Percentiles rank a stretch among this genome's conserved stretches.
Evolutionary conservation across 2,888 invertebrate species (phyloP).

Genomic region (Scaptomyza caliginosa): DNA sequence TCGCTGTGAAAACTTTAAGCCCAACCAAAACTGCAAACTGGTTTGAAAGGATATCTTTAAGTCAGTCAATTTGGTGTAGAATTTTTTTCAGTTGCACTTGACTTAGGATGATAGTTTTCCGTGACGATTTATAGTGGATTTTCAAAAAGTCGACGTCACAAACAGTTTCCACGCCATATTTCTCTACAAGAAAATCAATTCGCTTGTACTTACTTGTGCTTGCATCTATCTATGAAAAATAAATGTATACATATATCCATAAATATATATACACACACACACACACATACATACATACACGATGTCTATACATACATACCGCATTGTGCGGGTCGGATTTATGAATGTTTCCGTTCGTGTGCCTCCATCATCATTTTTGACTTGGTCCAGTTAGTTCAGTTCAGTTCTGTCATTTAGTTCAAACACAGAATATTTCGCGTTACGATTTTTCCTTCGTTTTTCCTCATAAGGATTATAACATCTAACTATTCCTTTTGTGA

Average conservation of each 20-base stretch:
- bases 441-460: constrained; percentile 18
- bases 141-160: constrained; percentile 63
- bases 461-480: constrained; percentile 16
- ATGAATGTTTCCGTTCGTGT: constrained; percentile 66
- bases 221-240: constrained; percentile 6
- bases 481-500: not conserved
- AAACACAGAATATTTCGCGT: constrained; percentile 67
- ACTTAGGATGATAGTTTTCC: constrained; percentile 28
- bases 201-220: constrained; percentile 38
- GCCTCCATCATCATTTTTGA: constrained; percentile 67
- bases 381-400: constrained; percentile 82
- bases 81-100: constrained; percentile 23
- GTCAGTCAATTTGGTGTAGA: not conserved
- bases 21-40: too few species aligned
- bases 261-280: not conserved
- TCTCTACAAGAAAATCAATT: constrained; percentile 42
- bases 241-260: constrained; percentile 10
- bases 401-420: constrained; percentile 79
- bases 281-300: constrained; percentile 1
- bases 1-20: too few species aligned
- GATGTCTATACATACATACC: constrained; percentile 25
- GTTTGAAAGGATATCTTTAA: not conserved
- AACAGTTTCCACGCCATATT: constrained; percentile 60
- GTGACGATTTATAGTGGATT: constrained; percentile 78
- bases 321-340: constrained; percentile 48